Evolutionary conservation across 2,113 vertebrate genomes (phyloP), one percentile per base, ranked within the genome.

Genomic region (Hyaena hyaena): DNA sequence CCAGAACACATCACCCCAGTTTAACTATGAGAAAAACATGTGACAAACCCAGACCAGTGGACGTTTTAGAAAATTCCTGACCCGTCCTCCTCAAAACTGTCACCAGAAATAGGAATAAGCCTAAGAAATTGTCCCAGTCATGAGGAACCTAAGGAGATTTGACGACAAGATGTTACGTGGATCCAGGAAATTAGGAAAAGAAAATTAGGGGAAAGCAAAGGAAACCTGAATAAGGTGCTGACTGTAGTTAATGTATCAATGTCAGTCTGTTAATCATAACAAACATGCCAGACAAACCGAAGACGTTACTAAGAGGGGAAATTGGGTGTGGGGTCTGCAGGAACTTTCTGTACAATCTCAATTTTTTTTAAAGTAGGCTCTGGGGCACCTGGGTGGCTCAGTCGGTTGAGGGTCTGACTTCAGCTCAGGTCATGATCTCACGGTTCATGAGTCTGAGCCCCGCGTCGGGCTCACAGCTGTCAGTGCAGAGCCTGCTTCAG

Each of bases 11-110:
- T 14, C 66, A 77, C 48, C 35, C 17, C 17, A 43, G 14, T 71
- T 69, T 82, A 71, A 92, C 53, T 35, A n/a, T 17, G 63, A 95
- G 93, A 86, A 93, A 88, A 92, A n/a, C n/a, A 24, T 4, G 53
- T 61, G 58, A 16, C 31, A 86, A 48, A 71, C 14, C 39, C 61
- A n/a, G 81, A 84, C 45, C 14, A 31, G 45, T 85, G 55, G 58
- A 68, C 31, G 33, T 45, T 79, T 39, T 50, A 61, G 79, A 81
- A 82, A 86, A 73, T 65, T 53, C 65, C 11, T 71, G 12, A 33
- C 16, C 43, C 53, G 43, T 5, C 10, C 10, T 66, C 68, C 58
- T 84, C 65, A 74, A 76, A 61, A 71, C n/a, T 35, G 55, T 45
- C 69, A 84, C 26, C 3, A 79, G 66, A 93, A 63, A 71, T 66